Conservation (phyloP, 2,113 vertebrate genomes). For the Mirounga angustirostris region DNA sequence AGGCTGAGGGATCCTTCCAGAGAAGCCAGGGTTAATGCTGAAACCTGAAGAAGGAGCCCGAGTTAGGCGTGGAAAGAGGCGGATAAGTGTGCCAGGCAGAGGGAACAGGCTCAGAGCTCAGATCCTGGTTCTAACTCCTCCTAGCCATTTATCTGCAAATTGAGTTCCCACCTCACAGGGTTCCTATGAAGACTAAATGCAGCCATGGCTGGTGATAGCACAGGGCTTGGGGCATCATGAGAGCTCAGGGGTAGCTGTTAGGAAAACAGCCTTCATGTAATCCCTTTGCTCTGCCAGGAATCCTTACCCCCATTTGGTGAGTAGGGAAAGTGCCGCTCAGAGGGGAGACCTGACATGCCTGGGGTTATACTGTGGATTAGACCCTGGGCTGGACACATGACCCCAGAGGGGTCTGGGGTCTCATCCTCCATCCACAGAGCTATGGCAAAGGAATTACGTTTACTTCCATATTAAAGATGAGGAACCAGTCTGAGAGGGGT, state of each 20-base stretch:
- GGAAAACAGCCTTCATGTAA: background rate
- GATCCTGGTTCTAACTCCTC: background rate
- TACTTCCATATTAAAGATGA: constrained; percentile 12
- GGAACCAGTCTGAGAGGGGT: background rate
- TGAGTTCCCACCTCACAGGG: background rate
- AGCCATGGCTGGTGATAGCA: background rate
- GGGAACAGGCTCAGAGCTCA: background rate
- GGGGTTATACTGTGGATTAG: background rate
- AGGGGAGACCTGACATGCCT: background rate
- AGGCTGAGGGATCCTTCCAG: background rate
- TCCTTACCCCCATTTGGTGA: background rate
- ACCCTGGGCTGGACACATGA: background rate
- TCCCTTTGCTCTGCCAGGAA: background rate
- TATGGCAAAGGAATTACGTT: background rate
- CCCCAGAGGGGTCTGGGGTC: background rate
- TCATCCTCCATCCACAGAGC: background rate
- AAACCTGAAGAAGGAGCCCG: background rate
- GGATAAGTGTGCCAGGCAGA: background rate
- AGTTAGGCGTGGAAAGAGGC: background rate
- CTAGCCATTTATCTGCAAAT: background rate
- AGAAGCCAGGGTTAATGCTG: background rate
- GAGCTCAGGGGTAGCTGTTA: background rate
- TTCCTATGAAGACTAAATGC: background rate
- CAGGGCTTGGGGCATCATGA: background rate
- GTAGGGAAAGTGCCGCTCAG: constrained; percentile 7